Evolutionary conservation across 2,888 invertebrate genomes (phyloP).

Genomic region (Neria commutata): DNA sequence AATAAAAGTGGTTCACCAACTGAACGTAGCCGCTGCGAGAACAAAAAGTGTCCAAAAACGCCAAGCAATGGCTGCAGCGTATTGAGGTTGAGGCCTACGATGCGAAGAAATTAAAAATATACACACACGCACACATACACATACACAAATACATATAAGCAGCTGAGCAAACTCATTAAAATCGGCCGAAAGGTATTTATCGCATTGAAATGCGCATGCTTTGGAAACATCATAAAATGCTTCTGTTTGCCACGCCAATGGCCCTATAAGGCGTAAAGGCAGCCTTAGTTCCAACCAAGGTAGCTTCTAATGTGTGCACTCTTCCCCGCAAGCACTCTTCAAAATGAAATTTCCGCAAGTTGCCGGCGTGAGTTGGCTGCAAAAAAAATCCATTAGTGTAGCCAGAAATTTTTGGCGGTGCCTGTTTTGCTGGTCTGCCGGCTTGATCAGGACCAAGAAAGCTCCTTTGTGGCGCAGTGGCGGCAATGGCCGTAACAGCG

Average conservation of each 20-base stretch:
- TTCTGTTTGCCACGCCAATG: conserved; percentile 22
- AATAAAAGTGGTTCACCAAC: not conserved
- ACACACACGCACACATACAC: not conserved
- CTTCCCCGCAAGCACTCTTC: not conserved
- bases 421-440: conserved; percentile 6
- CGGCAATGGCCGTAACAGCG: not conserved
- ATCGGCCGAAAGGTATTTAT: conserved; percentile 33
- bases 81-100: not conserved
- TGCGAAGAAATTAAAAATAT: conserved; percentile 19
- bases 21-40: not conserved
- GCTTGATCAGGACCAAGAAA: not conserved
- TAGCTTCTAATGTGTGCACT: not conserved
- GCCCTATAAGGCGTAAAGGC: not conserved
- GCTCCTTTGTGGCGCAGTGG: not conserved
- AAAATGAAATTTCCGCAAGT: no score
- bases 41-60: not conserved
- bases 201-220: conserved; percentile 42
- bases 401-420: not conserved
- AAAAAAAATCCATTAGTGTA: conserved; percentile 20
- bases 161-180: conserved; percentile 20
- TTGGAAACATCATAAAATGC: conserved; percentile 31
- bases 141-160: not conserved
- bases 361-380: no score
- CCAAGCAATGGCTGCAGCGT: conserved; percentile 1
- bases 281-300: not conserved